A percentile compares a stretch with the other conserved stretches of the same genome.
Evolutionary conservation across 2,797 vertebrate species (phyloP).

Genomic region (Pseudochirops corinnae): DNA sequence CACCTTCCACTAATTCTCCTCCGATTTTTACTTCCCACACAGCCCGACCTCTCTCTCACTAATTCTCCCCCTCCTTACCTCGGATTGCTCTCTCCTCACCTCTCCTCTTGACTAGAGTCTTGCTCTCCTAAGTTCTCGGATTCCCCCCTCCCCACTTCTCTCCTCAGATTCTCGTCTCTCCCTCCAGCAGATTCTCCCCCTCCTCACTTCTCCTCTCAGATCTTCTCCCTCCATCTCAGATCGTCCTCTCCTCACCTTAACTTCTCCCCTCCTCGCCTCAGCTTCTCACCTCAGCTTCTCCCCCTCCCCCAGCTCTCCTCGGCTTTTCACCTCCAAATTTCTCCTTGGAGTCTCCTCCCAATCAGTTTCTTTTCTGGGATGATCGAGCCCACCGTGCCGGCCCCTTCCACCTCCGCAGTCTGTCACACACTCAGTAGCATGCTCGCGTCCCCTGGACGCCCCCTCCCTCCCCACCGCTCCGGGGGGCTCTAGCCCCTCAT

Average conservation of each 20-base stretch:
- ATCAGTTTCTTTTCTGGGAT: background rate
- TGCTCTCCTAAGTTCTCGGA: background rate
- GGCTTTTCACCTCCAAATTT: background rate
- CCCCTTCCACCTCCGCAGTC: background rate
- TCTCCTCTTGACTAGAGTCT: background rate
- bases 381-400: background rate
- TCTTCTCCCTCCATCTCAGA: background rate
- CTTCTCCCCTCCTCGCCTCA: background rate
- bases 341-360: slow-evolving; percentile 6
- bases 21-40: background rate
- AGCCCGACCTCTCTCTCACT: background rate
- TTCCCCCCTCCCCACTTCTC: background rate
- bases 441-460: background rate
- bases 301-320: background rate
- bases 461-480: background rate
- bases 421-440: background rate
- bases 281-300: background rate
- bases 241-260: background rate
- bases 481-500: background rate
- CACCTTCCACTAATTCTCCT: background rate
- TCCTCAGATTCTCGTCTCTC: background rate
- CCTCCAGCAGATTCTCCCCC: too few relatives aligned
- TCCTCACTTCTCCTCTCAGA: background rate
- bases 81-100: background rate
- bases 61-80: background rate